Percentiles rank a stretch among this genome's conserved stretches.
These are phyloP conservation scores for Spisula subtruncata DNA, from an alignment of 2,888 invertebrate species.

Conservation along the genomic window DNA sequence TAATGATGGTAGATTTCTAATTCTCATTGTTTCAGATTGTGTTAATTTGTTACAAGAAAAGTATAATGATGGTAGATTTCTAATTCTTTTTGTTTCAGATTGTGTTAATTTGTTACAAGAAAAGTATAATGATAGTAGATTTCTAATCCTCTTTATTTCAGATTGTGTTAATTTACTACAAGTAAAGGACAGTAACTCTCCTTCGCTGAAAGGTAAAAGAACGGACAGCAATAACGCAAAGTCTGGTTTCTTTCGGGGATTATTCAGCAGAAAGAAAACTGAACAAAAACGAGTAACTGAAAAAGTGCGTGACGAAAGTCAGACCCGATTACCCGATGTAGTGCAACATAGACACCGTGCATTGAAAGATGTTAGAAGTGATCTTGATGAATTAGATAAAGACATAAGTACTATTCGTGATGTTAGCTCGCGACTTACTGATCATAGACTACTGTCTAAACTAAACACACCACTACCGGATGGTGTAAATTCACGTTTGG, in stretches of 20 bases:
- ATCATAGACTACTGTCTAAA: not conserved
- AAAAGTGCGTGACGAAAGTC: not conserved
- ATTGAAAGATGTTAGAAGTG: not conserved
- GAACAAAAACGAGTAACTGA: slow-evolving; percentile 21
- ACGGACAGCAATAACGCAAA: not conserved
- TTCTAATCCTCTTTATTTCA: not conserved
- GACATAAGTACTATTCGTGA: not conserved
- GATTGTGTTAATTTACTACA: slow-evolving; percentile 45
- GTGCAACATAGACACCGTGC: not conserved
- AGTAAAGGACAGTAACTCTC: slow-evolving; percentile 30
- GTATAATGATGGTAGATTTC: no score
- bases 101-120: no score
- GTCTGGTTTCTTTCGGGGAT: slow-evolving; percentile 49
- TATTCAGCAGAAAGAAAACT: slow-evolving; percentile 32
- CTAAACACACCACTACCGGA: not conserved
- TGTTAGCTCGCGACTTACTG: not conserved
- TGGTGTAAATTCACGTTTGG: not conserved
- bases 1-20: no score
- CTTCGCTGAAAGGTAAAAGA: slow-evolving; percentile 4
- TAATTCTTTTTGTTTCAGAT: no score
- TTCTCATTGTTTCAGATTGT: no score
- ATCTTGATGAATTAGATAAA: not conserved
- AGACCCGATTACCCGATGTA: slow-evolving; percentile 20
- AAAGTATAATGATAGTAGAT: not conserved
- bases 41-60: no score